phyloP scores from a whole-genome alignment of 2,113 vertebrate genomes.

The Amphiprion percula region DNA sequence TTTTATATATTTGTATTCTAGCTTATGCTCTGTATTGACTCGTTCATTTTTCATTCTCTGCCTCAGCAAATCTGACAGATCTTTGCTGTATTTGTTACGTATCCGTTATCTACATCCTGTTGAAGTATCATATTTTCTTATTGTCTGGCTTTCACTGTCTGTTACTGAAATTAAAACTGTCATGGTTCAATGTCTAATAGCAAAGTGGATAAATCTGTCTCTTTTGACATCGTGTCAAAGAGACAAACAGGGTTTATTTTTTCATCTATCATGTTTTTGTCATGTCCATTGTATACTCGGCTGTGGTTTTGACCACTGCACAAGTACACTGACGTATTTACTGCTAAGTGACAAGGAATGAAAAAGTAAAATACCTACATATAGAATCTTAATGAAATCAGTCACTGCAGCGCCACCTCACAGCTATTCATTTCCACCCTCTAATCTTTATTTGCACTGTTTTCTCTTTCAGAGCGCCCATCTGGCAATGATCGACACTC shows the following conservation, averaged over 20 bases:
- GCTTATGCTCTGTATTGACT: neutral
- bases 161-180: neutral
- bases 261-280: no score
- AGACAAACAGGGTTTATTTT: no score
- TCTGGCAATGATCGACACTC: conserved; percentile 95
- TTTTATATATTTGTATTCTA: neutral
- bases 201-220: neutral
- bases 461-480: conserved; percentile 89
- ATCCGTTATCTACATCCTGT: neutral
- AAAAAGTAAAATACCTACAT: no score
- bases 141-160: neutral
- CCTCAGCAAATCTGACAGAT: neutral
- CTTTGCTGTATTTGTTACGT: neutral
- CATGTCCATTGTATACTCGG: no score
- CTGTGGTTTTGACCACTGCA: no score
- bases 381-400: no score
- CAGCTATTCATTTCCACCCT: neutral
- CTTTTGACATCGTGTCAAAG: no score
- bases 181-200: neutral
- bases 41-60: neutral
- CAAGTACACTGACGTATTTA: no score
- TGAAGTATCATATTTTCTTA: neutral
- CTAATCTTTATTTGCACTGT: conserved; percentile 18
- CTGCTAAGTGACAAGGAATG: no score
- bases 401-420: no score